Percentiles rank a stretch among this genome's conserved stretches.
phyloP scores from a whole-genome alignment of 2,113 vertebrate genomes.

The Pterocles orientalis region DNA sequence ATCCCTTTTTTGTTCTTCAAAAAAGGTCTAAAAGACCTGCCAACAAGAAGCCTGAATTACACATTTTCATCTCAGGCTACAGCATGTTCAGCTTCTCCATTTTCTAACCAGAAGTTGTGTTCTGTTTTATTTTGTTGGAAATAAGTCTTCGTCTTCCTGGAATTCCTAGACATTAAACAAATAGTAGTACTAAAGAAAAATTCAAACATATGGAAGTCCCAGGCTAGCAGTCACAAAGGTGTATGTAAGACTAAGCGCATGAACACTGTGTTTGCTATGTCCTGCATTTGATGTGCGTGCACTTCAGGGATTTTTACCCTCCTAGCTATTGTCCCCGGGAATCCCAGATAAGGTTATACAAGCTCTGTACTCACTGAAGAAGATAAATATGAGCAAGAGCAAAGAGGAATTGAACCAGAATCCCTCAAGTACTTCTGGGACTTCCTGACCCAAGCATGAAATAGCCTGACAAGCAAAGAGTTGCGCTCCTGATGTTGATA shows the following conservation, averaged over 20 bases:
- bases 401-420: constrained; percentile 29
- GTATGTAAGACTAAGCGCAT: background rate
- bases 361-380: background rate
- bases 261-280: background rate
- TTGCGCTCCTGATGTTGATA: background rate
- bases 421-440: background rate
- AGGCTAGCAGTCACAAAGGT: background rate
- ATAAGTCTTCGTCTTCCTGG: background rate
- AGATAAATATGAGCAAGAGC: background rate
- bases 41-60: background rate
- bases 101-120: background rate
- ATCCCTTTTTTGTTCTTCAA: background rate
- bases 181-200: background rate
- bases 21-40: background rate
- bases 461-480: background rate
- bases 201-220: background rate
- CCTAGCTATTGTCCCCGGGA: background rate
- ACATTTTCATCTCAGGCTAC: background rate
- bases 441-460: background rate
- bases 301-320: background rate
- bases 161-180: background rate
- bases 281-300: background rate
- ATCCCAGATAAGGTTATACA: background rate
- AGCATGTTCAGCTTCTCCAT: background rate
- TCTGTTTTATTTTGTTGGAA: background rate